Evolutionary conservation across 2,113 vertebrate species (phyloP).

Genomic region (Tor tambroides): DNA sequence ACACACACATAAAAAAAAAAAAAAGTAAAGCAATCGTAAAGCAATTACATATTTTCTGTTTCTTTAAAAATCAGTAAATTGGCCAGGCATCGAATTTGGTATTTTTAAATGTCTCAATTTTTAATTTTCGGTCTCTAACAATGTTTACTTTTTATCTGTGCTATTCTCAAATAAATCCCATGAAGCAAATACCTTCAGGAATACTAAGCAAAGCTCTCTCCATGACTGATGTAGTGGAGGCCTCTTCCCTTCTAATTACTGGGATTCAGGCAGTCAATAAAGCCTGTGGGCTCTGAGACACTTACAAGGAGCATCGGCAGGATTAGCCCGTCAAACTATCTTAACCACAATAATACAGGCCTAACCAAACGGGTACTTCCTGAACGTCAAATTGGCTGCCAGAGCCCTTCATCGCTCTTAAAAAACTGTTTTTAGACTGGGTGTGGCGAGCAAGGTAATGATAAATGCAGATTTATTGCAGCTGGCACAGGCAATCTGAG

Average conservation of each 20-base stretch:
- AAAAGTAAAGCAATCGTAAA: too few species aligned
- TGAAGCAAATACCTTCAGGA: conserved; percentile 24
- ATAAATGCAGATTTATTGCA: conserved; percentile 31
- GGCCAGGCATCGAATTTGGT: too few species aligned
- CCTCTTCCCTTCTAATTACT: conserved; percentile 36
- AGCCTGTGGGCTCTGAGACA: not conserved
- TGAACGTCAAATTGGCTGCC: not conserved
- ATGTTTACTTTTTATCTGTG: not conserved
- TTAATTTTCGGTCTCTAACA: too few species aligned
- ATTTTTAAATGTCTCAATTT: too few species aligned
- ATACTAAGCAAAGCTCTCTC: conserved; percentile 28
- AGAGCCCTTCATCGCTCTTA: not conserved
- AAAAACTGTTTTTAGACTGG: not conserved
- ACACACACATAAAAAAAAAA: too few species aligned
- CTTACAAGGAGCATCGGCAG: conserved; percentile 11
- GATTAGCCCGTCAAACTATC: conserved; percentile 7
- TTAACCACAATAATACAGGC: conserved; percentile 31
- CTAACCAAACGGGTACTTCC: not conserved
- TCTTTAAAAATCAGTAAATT: not conserved
- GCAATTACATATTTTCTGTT: too few species aligned
- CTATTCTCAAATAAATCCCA: conserved; percentile 23
- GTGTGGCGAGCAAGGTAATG: not conserved
- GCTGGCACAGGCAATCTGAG: conserved; percentile 40
- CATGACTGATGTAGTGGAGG: not conserved
- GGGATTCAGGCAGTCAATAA: conserved; percentile 22